Evolutionary conservation across 2,888 invertebrate genomes (phyloP).

Genomic region (Watsonalla binaria): DNA sequence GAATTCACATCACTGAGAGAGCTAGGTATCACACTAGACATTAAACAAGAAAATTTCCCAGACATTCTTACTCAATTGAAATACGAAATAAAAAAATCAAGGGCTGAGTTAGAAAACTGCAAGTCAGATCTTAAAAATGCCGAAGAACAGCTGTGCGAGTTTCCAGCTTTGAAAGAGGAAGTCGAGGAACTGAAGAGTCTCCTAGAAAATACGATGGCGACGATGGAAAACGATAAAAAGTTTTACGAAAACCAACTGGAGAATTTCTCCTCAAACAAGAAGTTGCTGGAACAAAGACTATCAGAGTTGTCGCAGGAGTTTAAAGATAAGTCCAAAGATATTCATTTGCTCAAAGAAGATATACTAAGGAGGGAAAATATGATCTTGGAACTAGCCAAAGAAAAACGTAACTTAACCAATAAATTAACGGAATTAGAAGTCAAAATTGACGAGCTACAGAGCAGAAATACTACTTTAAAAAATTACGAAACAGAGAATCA

Average conservation of each 20-base stretch:
- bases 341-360: slow-evolving; percentile 76
- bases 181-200: slow-evolving; percentile 68
- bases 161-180: slow-evolving; percentile 69
- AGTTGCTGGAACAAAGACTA: slow-evolving; percentile 75
- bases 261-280: slow-evolving; percentile 71
- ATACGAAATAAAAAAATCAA: slow-evolving; percentile 77
- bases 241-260: slow-evolving; percentile 79
- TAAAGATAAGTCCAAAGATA: slow-evolving; percentile 72
- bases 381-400: slow-evolving; percentile 77
- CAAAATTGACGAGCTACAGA: slow-evolving; percentile 69
- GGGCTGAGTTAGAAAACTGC: slow-evolving; percentile 73
- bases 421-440: slow-evolving; percentile 70
- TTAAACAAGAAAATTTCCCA: slow-evolving; percentile 64
- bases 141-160: slow-evolving; percentile 74
- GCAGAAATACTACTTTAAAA: slow-evolving; percentile 55
- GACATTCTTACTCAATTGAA: slow-evolving; percentile 67
- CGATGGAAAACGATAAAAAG: slow-evolving; percentile 74
- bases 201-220: slow-evolving; percentile 69
- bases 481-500: slow-evolving; percentile 62
- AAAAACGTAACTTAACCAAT: slow-evolving; percentile 74
- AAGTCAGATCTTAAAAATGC: slow-evolving; percentile 75
- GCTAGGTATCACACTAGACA: slow-evolving; percentile 69
- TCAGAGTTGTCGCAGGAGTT: slow-evolving; percentile 77
- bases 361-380: slow-evolving; percentile 77
- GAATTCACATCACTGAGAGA: slow-evolving; percentile 75